Evolutionary conservation across 2,113 vertebrate species (phyloP).

Genomic region (Cervus canadensis): DNA sequence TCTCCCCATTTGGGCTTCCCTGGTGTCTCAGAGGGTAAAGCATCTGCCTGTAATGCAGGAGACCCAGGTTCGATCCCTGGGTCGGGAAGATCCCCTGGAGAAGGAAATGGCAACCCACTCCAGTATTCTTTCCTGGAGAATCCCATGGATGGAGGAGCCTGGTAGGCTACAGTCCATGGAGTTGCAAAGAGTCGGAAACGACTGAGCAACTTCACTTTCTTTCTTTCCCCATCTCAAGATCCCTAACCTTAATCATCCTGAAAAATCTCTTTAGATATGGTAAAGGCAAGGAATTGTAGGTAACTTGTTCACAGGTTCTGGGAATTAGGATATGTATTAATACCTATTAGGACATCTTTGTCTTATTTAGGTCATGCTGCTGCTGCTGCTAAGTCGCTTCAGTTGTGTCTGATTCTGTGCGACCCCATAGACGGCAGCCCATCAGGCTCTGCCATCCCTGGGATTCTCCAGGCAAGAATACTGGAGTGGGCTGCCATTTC

Average conservation of each 20-base stretch:
- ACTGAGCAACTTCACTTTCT: neutral
- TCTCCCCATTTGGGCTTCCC: neutral
- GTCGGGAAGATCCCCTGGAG: neutral
- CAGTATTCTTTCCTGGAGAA: neutral
- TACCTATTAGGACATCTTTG: neutral
- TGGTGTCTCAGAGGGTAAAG: neutral
- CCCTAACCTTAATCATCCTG: neutral
- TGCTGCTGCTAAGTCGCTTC: too few relatives aligned
- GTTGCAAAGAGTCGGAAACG: fast-evolving
- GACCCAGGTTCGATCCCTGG: neutral
- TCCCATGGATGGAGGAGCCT: neutral
- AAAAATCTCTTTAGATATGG: neutral
- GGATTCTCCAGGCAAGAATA: too few relatives aligned
- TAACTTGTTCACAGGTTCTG: neutral
- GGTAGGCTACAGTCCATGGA: neutral
- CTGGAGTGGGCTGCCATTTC: too few relatives aligned
- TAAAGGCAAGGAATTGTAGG: neutral
- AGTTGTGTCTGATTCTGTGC: too few relatives aligned
- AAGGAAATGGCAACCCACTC: neutral
- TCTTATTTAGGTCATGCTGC: neutral
- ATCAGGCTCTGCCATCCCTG: too few relatives aligned
- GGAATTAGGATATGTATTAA: neutral
- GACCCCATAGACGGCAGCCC: too few relatives aligned
- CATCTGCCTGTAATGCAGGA: fast-evolving
- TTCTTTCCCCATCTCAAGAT: neutral